These are phyloP conservation scores for Cordilura impudica DNA, from an alignment of 2,888 invertebrate genomes.

Conservation along the genomic window DNA sequence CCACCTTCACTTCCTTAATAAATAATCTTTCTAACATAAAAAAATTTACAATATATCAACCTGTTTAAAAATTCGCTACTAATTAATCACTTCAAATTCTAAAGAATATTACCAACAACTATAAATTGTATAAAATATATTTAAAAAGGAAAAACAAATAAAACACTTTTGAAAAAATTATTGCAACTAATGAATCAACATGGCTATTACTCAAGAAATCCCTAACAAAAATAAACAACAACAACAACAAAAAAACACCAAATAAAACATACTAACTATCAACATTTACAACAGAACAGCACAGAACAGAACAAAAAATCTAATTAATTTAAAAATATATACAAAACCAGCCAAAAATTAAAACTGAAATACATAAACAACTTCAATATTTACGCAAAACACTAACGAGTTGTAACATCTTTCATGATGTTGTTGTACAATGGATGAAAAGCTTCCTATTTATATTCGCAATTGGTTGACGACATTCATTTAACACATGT, in stretches of 20 bases:
- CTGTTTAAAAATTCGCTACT: too few relatives aligned
- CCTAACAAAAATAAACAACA: not conserved
- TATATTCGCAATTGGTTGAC: too few relatives aligned
- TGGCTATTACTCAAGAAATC: not conserved
- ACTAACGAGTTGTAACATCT: slow-evolving; percentile 11
- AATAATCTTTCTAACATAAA: too few relatives aligned
- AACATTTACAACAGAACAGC: not conserved
- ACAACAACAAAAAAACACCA: not conserved
- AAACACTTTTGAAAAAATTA: not conserved
- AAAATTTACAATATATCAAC: too few relatives aligned
- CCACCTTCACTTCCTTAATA: too few relatives aligned
- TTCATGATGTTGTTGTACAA: not conserved
- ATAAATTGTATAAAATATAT: too few relatives aligned
- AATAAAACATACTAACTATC: not conserved
- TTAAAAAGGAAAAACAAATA: too few relatives aligned
- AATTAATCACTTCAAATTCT: too few relatives aligned
- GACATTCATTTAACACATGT: too few relatives aligned
- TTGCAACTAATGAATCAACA: not conserved
- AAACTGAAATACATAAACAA: too few relatives aligned
- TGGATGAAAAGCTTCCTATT: too few relatives aligned
- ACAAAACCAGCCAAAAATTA: not conserved
- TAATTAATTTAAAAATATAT: not conserved
- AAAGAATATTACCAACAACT: too few relatives aligned
- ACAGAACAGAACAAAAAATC: not conserved
- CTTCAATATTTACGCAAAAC: slow-evolving; percentile 1